Conservation (phyloP, 2,888 invertebrate genomes). For the Osedax frankpressi region DNA sequence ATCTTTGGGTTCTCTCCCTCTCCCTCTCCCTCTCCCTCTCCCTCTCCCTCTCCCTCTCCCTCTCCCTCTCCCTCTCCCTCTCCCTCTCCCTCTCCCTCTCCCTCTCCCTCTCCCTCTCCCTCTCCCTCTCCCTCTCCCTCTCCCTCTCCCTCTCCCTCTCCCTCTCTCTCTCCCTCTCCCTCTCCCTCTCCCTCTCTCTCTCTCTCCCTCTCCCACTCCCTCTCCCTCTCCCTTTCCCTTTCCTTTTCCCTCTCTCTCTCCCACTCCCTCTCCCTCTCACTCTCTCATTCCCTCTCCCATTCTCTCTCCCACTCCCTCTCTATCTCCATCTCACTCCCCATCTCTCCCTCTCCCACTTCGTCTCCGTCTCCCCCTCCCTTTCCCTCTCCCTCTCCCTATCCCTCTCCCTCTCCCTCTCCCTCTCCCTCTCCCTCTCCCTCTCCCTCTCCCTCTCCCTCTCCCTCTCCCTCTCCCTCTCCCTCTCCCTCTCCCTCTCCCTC, state of each 20-base stretch:
- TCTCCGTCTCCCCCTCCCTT: not conserved
- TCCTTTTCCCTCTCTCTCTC: not conserved
- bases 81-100: not conserved
- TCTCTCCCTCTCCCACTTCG: not conserved
- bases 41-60: not conserved
- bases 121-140: not conserved
- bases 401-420: not conserved
- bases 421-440: not conserved
- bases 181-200: not conserved
- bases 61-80: not conserved
- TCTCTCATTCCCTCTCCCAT: no score
- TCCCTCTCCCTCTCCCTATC: not conserved
- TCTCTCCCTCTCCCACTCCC: slow-evolving; percentile 12
- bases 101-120: not conserved
- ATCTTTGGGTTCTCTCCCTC: not conserved
- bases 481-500: not conserved
- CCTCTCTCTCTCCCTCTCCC: not conserved
- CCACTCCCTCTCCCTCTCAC: not conserved
- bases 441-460: not conserved
- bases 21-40: not conserved
- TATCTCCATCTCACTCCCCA: no score
- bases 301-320: no score
- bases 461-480: not conserved
- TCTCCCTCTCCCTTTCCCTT: not conserved
- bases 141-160: not conserved